A percentile compares a stretch with the other conserved stretches of the same genome.
These are phyloP conservation scores for Pachyrhynchus sulphureomaculatus DNA, from an alignment of 1,140 invertebrate species.

Conservation along the genomic window DNA sequence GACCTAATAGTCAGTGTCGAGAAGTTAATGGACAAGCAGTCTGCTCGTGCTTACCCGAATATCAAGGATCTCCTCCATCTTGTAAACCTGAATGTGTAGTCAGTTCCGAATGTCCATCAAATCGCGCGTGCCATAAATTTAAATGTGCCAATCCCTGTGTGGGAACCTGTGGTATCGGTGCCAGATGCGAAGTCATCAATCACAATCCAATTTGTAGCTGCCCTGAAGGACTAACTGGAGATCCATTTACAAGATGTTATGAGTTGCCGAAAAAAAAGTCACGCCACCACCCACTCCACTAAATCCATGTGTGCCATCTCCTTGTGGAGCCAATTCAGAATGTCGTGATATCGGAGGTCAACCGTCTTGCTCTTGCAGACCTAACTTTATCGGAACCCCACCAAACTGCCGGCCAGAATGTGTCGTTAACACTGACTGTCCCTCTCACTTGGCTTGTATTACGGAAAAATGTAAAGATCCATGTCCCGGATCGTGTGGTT, in stretches of 20 bases:
- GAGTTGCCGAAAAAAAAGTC: constrained; percentile 39
- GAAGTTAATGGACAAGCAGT: constrained; percentile 61
- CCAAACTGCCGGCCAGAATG: constrained; percentile 79
- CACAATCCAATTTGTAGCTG: constrained; percentile 77
- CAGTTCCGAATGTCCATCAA: constrained; percentile 69
- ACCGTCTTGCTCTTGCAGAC: constrained; percentile 72
- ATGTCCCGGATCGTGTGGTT: constrained; percentile 76
- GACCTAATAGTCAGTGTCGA: constrained; percentile 66
- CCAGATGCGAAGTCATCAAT: constrained; percentile 66
- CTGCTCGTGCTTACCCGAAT: constrained; percentile 66
- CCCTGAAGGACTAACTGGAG: constrained; percentile 65
- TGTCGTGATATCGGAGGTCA: constrained; percentile 64
- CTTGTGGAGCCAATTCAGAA: constrained; percentile 74
- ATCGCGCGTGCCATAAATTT: constrained; percentile 69
- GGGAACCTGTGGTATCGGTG: constrained; percentile 68
- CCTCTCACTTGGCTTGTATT: constrained; percentile 74
- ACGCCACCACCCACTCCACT: constrained; percentile 49
- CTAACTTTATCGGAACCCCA: constrained; percentile 75
- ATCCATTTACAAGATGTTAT: constrained; percentile 71
- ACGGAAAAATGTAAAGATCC: constrained; percentile 77
- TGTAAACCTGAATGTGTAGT: constrained; percentile 74
- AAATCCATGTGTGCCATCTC: constrained; percentile 76
- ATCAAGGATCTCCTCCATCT: constrained; percentile 65
- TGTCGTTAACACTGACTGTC: constrained; percentile 76
- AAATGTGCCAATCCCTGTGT: constrained; percentile 72